A percentile compares a stretch with the other conserved stretches of the same genome.
These are phyloP conservation scores for Pedicia rivosa DNA, from an alignment of 2,888 invertebrate genomes.

Conservation along the genomic window DNA sequence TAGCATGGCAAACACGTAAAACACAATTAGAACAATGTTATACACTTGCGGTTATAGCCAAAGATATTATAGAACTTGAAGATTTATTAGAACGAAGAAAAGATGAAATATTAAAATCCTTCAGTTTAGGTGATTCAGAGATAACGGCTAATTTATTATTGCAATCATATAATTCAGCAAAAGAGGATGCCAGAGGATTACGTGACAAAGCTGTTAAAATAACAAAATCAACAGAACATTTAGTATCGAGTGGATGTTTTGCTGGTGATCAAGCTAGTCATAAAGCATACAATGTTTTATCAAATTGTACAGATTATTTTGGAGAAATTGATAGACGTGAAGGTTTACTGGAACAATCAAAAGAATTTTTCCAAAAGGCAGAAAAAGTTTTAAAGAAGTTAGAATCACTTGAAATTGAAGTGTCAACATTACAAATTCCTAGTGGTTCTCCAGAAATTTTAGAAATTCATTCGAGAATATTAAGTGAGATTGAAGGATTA, in stretches of 20 bases:
- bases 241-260: constrained; percentile 51
- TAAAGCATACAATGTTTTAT: constrained; percentile 48
- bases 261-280: constrained; percentile 50
- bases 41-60: constrained; percentile 53
- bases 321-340: constrained; percentile 54
- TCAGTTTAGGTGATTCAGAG: constrained; percentile 46
- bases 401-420: constrained; percentile 57
- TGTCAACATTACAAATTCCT: constrained; percentile 46
- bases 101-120: constrained; percentile 35
- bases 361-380: constrained; percentile 58
- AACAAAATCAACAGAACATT: constrained; percentile 59
- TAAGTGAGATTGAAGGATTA: constrained; percentile 46
- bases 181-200: constrained; percentile 52
- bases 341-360: constrained; percentile 45
- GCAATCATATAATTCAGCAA: constrained; percentile 50
- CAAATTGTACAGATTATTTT: constrained; percentile 51
- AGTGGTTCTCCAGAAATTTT: constrained; percentile 48
- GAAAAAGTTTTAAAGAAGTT: constrained; percentile 52
- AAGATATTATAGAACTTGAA: constrained; percentile 50
- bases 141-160: constrained; percentile 48
- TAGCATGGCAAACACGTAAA: constrained; percentile 49
- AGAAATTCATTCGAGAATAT: constrained; percentile 48
- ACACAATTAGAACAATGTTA: constrained; percentile 63
- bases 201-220: constrained; percentile 62
- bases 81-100: constrained; percentile 38